Evolutionary conservation across 64 coral and sea anemone genomes (phyloP).

Genomic region (Dendronephthya gigantea): DNA sequence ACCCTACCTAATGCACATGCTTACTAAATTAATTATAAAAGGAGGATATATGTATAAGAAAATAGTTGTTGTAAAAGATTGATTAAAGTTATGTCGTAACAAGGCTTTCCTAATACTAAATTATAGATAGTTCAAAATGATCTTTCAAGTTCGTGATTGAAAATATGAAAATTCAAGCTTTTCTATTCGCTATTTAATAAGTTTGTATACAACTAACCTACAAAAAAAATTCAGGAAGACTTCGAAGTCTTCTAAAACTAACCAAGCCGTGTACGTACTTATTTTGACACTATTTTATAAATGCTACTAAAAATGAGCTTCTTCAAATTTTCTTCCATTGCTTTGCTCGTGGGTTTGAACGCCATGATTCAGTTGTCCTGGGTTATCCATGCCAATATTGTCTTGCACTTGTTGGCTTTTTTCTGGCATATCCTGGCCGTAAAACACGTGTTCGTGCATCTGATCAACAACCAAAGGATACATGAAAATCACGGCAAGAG

Average conservation of each 20-base stretch:
- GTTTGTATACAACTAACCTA: too few relatives aligned
- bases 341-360: neutral
- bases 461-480: slow-evolving; percentile 35
- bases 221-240: too few relatives aligned
- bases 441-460: slow-evolving; percentile 31
- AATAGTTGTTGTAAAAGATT: too few relatives aligned
- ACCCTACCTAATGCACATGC: too few relatives aligned
- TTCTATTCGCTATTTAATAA: too few relatives aligned
- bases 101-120: too few relatives aligned
- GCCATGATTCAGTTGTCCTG: neutral
- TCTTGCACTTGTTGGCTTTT: neutral
- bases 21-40: too few relatives aligned
- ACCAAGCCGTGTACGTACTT: neutral
- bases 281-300: neutral
- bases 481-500: slow-evolving; percentile 31
- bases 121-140: neutral
- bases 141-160: neutral
- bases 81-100: too few relatives aligned
- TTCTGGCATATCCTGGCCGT: neutral
- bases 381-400: neutral
- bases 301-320: neutral
- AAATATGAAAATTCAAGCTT: too few relatives aligned
- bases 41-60: too few relatives aligned
- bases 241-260: neutral
- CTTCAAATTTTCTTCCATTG: neutral